Percentiles rank a stretch among this genome's conserved stretches.
These are phyloP conservation scores for Callyntrura guangdongensis DNA, from an alignment of 2,888 invertebrate species.

Conservation along the genomic window DNA sequence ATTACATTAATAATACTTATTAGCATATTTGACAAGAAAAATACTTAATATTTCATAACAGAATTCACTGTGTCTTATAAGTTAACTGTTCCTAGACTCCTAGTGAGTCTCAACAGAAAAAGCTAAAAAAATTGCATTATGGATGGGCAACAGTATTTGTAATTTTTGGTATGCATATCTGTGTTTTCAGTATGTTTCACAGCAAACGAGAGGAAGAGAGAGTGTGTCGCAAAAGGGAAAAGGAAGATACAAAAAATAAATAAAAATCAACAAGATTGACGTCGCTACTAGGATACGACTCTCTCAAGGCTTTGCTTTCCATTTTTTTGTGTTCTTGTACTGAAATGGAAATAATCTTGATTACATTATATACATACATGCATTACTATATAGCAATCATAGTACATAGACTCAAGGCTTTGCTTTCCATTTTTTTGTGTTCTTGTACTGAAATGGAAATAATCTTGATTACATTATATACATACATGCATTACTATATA, in stretches of 20 bases:
- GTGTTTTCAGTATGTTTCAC: constrained; percentile 13
- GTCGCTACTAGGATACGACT: constrained; percentile 5
- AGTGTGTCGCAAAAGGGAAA: too few species aligned
- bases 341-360: constrained; percentile 61
- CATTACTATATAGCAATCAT: background rate
- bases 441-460: constrained; percentile 59
- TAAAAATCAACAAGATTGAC: constrained; percentile 57
- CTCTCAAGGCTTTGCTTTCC: constrained; percentile 43
- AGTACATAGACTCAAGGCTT: constrained; percentile 11
- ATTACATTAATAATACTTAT: too few species aligned
- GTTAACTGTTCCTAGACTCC: too few species aligned
- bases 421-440: constrained; percentile 47
- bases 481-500: constrained; percentile 10
- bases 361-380: constrained; percentile 64
- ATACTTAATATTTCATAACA: too few species aligned
- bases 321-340: constrained; percentile 32
- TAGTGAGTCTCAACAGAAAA: constrained; percentile 1
- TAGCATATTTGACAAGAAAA: too few species aligned
- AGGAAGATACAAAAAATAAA: constrained; percentile 47
- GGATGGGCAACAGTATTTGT: background rate
- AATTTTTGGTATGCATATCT: constrained; percentile 32
- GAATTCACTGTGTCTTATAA: too few species aligned
- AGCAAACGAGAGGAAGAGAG: background rate
- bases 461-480: constrained; percentile 65
- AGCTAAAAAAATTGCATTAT: background rate